Conservation (phyloP, 2,888 invertebrate species). For the Drosophila monieri region DNA sequence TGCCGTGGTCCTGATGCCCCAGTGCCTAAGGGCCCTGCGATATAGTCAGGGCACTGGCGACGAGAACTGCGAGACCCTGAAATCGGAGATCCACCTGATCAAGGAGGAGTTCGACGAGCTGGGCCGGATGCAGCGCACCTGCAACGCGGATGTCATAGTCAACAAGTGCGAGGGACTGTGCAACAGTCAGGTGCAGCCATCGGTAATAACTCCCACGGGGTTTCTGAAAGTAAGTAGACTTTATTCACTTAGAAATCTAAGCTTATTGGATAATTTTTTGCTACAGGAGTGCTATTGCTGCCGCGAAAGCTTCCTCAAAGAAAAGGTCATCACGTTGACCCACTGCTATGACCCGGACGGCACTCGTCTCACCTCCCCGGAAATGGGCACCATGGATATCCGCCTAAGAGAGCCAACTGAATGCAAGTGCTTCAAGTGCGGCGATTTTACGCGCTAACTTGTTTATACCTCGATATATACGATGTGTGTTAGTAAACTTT, state of each 20-base stretch:
- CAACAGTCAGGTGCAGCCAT: constrained; percentile 95
- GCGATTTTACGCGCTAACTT: constrained; percentile 90
- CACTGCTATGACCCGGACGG: constrained; percentile 96
- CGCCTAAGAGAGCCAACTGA: constrained; percentile 93
- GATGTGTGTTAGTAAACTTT: neutral
- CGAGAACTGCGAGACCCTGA: constrained; percentile 93
- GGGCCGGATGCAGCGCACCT: constrained; percentile 92
- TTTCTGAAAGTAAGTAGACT: constrained; percentile 88
- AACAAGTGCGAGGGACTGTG: constrained; percentile 98
- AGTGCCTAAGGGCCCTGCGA: constrained; percentile 64
- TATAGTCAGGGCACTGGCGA: constrained; percentile 84
- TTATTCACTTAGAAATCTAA: neutral
- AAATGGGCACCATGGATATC: constrained; percentile 91
- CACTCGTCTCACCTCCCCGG: constrained; percentile 88
- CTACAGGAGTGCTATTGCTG: constrained; percentile 94
- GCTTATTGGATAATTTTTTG: neutral
- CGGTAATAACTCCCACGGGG: constrained; percentile 93
- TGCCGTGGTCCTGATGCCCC: constrained; percentile 54
- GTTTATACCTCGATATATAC: constrained; percentile 1
- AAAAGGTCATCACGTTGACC: constrained; percentile 90
- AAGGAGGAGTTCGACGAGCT: constrained; percentile 96
- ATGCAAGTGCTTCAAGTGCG: constrained; percentile 95
- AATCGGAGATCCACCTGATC: constrained; percentile 93
- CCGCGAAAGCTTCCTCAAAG: constrained; percentile 93
- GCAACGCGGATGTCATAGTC: constrained; percentile 94